Evolutionary conservation across 53 echinoderm and acorn worm species (phyloP), one percentile per base, ranked within the genome.

Genomic region (Temnopleurus reevesii): DNA sequence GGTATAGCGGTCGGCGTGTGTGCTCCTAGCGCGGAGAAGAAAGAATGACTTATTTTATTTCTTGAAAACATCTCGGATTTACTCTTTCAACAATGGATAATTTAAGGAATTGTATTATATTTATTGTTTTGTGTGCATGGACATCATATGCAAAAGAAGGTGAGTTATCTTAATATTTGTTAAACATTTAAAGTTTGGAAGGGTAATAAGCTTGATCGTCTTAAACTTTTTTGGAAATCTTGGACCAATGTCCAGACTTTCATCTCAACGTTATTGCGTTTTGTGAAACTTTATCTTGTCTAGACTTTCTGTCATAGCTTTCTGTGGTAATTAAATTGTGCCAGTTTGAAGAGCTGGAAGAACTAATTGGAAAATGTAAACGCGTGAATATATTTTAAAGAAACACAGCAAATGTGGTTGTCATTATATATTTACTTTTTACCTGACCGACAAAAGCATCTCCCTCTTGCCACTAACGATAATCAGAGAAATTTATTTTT

Each of bases 71-170:
- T 79, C 79, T 79, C 79, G 79, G 79, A 79, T 49, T 79, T 79
- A 79, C 79, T 79, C 79, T 79, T 47, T 79, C 57, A 33, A 83
- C 17, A 44, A 85, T 85, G 85, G 85, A 85, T 85, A 85, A 59
- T 45, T 83, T 83, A 83, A 59, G 85, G 85, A 85, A 85, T 85
- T 85, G 45, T 45, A 60, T 59, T 85, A 61, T 85, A 85, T 49
- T 85, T 45, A 59, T 59, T 36, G 43, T 60, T 43, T 41, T 60
- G 12, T 85, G 59, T 60, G 57, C 43, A 59, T 85, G 85, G 59
- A 60, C 44, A 60, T 61, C 85, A 59, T 36, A 85, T 26, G 85
- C 85, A 60, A 59, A 60, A 59, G 61, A 85, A 85, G 85, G 85
- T 85, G n/a, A 85, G 85, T 85, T 83, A 46, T 60, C 3, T 8